Evolutionary conservation across 2,888 invertebrate species (phyloP), one percentile per base, ranked within the genome.

Genomic region (Heteropelma amictum): DNA sequence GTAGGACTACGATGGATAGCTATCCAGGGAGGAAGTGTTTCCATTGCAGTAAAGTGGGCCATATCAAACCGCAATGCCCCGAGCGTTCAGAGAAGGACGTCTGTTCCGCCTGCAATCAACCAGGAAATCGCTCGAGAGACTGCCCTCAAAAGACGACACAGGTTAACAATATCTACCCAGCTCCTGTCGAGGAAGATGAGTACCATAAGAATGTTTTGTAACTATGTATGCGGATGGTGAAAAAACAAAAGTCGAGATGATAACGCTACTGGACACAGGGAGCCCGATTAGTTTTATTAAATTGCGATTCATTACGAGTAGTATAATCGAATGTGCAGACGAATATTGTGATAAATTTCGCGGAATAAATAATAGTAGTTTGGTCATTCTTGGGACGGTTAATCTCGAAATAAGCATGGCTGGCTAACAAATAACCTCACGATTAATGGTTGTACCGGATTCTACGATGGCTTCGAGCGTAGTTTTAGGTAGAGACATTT

Each of bases 381-480:
- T 77, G 6, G 30, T 61, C 14, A 30, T 77, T 6, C 38, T 77
- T 8, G 73, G 77, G n/a, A 49, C 21, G 8, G 60, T 77, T 3
- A 33, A 42, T 53, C 8, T 56, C 5, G 47, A 53, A 7, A 28
- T 68, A n/a, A n/a, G 38, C 2, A 14, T 64, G 3, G 21, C 35
- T 10, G 60, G 54, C n/a, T n/a, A n/a, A 3, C 17, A 26, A 10
- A 47, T 10, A 54, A 21, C 61, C 14, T 40, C 21, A 8, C 26
- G 42, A 1, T 54, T 77, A 19, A 33, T 76, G 45, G 65, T 78
- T 21, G 72, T 76, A 8, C 72, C 74, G 8, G 73, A 74, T 65
- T 26, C 33, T 30, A 74, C 76, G 12, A 74, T 72, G 72, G 30
- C 33, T 26, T 33, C 64, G 8, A 21, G 63, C 3, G 65, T 73